phyloP scores from a whole-genome alignment of 2,113 vertebrate species.

The Platysteira castanea region DNA sequence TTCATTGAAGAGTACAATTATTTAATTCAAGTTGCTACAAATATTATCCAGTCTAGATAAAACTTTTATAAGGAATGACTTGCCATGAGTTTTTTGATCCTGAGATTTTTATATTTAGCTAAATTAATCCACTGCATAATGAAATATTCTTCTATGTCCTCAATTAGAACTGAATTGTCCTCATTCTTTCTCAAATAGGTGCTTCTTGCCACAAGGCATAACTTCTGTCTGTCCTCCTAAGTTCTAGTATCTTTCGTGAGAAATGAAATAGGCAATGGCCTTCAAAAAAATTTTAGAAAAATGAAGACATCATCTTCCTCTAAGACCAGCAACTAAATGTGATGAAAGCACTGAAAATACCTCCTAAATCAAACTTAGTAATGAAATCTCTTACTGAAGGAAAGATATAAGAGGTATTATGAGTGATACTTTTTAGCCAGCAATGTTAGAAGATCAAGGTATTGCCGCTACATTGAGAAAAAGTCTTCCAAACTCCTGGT shows the following conservation, averaged over 20 bases:
- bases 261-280: neutral
- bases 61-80: neutral
- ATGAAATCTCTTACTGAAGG: neutral
- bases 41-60: neutral
- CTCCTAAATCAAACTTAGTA: neutral
- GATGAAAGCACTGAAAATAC: neutral
- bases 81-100: neutral
- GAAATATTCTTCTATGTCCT: neutral
- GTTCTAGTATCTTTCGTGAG: neutral
- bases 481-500: neutral
- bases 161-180: neutral
- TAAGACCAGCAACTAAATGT: neutral
- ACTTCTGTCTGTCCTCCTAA: neutral
- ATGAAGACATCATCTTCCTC: neutral
- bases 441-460: neutral
- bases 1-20: neutral
- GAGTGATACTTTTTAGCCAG: neutral
- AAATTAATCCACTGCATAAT: neutral
- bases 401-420: neutral
- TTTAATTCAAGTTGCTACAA: neutral
- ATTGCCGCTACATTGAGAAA: neutral
- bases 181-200: neutral
- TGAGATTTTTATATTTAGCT: neutral
- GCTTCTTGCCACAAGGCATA: neutral
- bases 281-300: neutral